These are phyloP conservation scores for Cricetomys ansorgei DNA, from an alignment of 2,113 vertebrate genomes.

Conservation along the genomic window DNA sequence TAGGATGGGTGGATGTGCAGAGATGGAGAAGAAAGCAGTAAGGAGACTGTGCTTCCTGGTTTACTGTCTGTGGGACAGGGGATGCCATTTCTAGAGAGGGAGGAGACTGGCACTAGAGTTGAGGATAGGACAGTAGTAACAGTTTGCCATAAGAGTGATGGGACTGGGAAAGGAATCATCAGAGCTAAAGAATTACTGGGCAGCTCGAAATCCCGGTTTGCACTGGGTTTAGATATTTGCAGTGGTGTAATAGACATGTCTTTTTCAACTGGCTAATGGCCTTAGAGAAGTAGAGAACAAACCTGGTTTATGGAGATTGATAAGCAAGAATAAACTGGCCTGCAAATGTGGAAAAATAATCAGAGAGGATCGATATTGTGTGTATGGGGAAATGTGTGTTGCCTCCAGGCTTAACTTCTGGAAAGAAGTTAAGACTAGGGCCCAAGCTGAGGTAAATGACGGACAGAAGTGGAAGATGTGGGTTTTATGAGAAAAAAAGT, in stretches of 20 bases:
- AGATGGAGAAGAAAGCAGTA: constrained; percentile 20
- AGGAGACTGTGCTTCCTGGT: background rate
- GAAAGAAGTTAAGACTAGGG: background rate
- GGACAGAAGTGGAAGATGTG: background rate
- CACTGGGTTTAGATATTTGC: background rate
- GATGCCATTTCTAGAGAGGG: background rate
- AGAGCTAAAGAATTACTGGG: background rate
- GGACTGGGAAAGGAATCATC: background rate
- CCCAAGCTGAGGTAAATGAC: background rate
- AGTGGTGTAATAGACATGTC: background rate
- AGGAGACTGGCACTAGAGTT: background rate
- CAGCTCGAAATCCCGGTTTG: background rate
- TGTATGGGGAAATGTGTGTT: background rate
- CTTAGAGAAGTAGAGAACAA: background rate
- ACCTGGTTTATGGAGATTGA: background rate
- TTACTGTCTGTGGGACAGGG: background rate
- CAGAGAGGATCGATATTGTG: background rate
- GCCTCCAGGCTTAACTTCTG: background rate
- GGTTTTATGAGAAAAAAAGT: constrained; percentile 9
- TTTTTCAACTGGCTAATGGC: constrained; percentile 4
- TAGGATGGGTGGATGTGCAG: background rate
- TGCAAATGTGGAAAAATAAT: background rate
- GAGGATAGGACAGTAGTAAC: background rate
- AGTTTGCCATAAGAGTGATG: background rate
- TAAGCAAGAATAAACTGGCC: background rate